These are phyloP conservation scores for Elysia crispata DNA, from an alignment of 2,888 invertebrate genomes.

Conservation along the genomic window DNA sequence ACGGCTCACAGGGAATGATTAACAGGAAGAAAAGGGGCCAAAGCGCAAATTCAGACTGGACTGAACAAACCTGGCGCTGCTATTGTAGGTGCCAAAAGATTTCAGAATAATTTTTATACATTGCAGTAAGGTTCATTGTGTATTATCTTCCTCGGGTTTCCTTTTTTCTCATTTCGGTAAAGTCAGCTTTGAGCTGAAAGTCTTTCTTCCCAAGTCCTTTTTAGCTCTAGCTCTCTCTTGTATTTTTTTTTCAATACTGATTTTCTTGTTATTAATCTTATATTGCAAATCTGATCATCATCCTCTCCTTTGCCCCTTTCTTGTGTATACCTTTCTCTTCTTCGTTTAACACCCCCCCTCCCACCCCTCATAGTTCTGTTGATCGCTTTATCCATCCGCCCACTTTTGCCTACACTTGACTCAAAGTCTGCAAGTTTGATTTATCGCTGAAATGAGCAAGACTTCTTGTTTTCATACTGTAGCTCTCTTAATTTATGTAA, in stretches of 20 bases:
- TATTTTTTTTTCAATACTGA: too few species aligned
- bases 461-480: too few species aligned
- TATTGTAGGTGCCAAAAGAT: too few species aligned
- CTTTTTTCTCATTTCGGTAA: not conserved
- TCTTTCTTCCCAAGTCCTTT: too few species aligned
- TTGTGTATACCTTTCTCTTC: constrained; percentile 1
- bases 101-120: too few species aligned
- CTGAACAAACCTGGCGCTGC: constrained; percentile 20
- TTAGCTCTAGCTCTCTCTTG: too few species aligned
- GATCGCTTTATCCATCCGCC: too few species aligned
- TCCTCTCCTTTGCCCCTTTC: constrained; percentile 18
- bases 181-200: not conserved
- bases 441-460: not conserved
- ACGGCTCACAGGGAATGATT: too few species aligned
- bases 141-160: constrained; percentile 13
- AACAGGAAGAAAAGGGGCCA: constrained; percentile 31
- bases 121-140: not conserved
- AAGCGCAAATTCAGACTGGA: constrained; percentile 5
- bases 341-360: constrained; percentile 13
- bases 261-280: too few species aligned
- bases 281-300: not conserved
- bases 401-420: too few species aligned
- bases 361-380: not conserved
- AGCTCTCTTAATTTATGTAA: too few species aligned
- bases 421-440: not conserved